Evolutionary conservation across 2,113 vertebrate genomes (phyloP).

Genomic region (Prinia subflava): DNA sequence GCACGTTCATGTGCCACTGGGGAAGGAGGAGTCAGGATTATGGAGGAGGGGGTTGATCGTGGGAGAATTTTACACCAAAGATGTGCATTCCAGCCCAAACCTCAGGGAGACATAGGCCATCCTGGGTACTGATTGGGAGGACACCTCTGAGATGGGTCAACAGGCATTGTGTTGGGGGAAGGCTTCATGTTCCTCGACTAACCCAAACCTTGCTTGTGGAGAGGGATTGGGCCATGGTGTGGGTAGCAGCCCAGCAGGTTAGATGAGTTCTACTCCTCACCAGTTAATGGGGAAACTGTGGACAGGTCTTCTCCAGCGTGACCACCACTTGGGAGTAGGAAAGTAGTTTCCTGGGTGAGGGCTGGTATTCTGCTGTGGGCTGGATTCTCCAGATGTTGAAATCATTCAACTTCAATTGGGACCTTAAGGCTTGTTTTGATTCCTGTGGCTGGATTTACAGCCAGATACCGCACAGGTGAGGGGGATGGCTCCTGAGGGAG

Average conservation of each 20-base stretch:
- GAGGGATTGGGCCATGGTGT: background rate
- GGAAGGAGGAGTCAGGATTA: background rate
- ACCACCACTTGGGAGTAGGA: background rate
- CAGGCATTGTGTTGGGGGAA: background rate
- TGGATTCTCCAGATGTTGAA: background rate
- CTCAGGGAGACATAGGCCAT: background rate
- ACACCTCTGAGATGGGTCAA: background rate
- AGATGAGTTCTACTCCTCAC: slow-evolving; percentile 2
- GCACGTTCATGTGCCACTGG: background rate
- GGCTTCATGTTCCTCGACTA: background rate
- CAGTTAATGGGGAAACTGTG: background rate
- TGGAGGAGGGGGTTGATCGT: background rate
- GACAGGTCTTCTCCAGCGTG: background rate
- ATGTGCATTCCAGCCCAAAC: background rate
- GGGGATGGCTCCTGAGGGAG: background rate
- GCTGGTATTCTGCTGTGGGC: background rate
- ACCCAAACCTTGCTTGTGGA: background rate
- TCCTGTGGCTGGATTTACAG: background rate
- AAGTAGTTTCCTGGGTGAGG: background rate
- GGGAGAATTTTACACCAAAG: background rate
- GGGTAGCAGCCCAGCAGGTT: slow-evolving; percentile 20
- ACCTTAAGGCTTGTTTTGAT: background rate
- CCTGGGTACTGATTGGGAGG: background rate
- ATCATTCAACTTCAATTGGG: background rate
- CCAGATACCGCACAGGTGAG: background rate